Evolutionary conservation across 2,888 invertebrate genomes (phyloP), one percentile per base, ranked within the genome.

Genomic region (Athalia cordata): DNA sequence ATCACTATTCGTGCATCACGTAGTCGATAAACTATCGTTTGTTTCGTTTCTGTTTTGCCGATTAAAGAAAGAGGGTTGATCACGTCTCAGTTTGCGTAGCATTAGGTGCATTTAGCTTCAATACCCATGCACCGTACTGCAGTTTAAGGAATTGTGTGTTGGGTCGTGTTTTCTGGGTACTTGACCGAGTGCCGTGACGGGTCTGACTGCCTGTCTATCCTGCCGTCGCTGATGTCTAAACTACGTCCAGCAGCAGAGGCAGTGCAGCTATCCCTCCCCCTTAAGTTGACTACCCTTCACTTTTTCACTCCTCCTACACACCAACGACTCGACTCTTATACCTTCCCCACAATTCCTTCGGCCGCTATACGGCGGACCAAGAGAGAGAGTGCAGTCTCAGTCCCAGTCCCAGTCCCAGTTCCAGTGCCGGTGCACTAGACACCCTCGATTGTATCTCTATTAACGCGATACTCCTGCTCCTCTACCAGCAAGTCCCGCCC

Each of bases 371-470:
- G 84, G 84, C 83, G 78, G 78, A 79, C 52, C 52, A 11, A 52
- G 8, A 82, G 81, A 84, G 79, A 81, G 83, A 85, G 86, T 86
- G 84, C 87, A 86, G 84, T 29, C 29, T 29, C 29, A 29, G 29
- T 29, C 29, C 29, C 29, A 29, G 29, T 29, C 29, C 29, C 29
- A 29, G 29, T 29, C 29, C 29, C 29, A 29, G 29, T 29, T 29
- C 29, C 29, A 29, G 29, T 29, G 29, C 29, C 29, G 29, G 29
- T 85, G 86, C 87, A 87, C 88, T 87, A 87, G 89, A 87, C 89
- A 89, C 88, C 87, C 87, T 87, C 89, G 90, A 90, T 90, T 89
- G 90, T 89, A 90, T 90, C 90, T 90, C 89, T 90, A 90, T 90
- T 90, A 90, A 88, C 87, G 84, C 84, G 29, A 29, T 29, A 29